Conservation (phyloP, 2,113 vertebrate genomes). For the Bungarus multicinctus region DNA sequence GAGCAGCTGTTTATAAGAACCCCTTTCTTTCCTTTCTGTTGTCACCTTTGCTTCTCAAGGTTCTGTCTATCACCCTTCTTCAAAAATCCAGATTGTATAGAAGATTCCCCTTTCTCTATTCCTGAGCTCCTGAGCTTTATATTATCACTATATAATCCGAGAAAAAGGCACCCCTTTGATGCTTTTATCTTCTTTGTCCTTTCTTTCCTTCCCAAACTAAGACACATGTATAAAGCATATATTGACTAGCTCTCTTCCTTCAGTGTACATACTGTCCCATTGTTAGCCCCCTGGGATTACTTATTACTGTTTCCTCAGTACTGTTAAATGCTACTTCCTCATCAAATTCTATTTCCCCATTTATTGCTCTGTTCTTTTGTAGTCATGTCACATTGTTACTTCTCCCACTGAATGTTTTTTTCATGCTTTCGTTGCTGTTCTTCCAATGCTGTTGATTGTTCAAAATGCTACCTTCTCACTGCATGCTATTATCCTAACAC, state of each 20-base stretch:
- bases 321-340: not conserved
- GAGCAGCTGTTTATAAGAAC: not conserved
- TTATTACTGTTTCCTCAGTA: not conserved
- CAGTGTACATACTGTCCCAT: not conserved
- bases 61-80: not conserved
- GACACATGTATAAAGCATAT: not conserved
- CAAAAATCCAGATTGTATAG: not conserved
- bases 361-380: not conserved
- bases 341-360: not conserved
- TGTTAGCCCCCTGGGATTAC: not conserved
- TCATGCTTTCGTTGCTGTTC: not conserved
- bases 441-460: not conserved
- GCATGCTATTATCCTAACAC: not conserved
- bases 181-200: not conserved
- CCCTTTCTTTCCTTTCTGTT: not conserved
- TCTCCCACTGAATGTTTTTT: not conserved
- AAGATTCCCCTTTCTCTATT: not conserved
- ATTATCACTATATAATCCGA: not conserved
- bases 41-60: not conserved
- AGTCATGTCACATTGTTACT: not conserved
- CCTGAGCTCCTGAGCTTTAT: not conserved
- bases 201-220: not conserved
- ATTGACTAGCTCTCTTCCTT: not conserved
- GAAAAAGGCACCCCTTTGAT: not conserved
- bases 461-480: not conserved